Percentiles rank a stretch among this genome's conserved stretches.
Evolutionary conservation across 2,113 vertebrate species (phyloP).

Genomic region (Rhombomys opimus): DNA sequence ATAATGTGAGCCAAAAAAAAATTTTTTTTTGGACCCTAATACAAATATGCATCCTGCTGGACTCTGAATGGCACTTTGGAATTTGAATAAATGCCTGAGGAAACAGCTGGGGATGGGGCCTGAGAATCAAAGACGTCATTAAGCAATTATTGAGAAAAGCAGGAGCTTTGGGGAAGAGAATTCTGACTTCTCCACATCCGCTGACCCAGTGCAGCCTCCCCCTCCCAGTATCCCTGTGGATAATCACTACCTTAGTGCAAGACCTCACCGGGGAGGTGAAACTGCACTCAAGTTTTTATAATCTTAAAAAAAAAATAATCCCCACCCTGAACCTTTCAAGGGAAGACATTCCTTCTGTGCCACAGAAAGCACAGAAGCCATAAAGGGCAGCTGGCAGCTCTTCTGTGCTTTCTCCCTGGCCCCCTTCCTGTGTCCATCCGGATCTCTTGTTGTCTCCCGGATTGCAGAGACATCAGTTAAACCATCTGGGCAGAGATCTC

Average conservation of each 20-base stretch:
- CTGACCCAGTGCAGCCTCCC: background rate
- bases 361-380: background rate
- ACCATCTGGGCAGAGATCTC: background rate
- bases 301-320: background rate
- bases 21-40: slow-evolving; percentile 50
- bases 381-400: background rate
- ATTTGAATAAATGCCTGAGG: slow-evolving; percentile 74
- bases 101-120: slow-evolving; percentile 69
- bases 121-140: slow-evolving; percentile 76
- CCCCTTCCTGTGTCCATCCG: background rate
- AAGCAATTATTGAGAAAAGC: slow-evolving; percentile 53
- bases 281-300: background rate
- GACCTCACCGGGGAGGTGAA: background rate
- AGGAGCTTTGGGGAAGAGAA: slow-evolving; percentile 25
- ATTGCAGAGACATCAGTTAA: background rate
- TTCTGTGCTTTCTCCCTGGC: background rate
- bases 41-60: slow-evolving; percentile 59
- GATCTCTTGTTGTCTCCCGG: background rate
- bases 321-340: background rate
- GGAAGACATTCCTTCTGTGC: background rate
- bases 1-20: slow-evolving; percentile 59
- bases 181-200: slow-evolving; percentile 30
- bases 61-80: slow-evolving; percentile 43
- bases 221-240: background rate
- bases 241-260: background rate